Conservation (phyloP, 2,888 invertebrate species). For the Pardosa pseudoannulata region DNA sequence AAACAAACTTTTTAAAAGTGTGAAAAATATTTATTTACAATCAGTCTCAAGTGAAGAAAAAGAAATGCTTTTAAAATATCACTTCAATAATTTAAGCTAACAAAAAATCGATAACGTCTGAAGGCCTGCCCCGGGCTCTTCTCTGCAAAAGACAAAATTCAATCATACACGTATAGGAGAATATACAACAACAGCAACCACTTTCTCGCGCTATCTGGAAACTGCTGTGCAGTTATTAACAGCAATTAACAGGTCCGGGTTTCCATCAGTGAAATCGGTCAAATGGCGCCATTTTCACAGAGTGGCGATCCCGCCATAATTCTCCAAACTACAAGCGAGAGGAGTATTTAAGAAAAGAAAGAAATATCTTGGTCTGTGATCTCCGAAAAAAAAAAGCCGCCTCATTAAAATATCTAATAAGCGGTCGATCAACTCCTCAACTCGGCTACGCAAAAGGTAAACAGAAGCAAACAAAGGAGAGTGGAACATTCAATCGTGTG, state of each 20-base stretch:
- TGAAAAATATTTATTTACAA: too few species aligned
- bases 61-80: too few species aligned
- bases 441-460: slow-evolving; percentile 1
- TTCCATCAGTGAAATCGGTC: not conserved
- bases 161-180: not conserved
- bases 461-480: slow-evolving; percentile 11
- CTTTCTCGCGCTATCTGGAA: not conserved
- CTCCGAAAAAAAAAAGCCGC: slow-evolving; percentile 15
- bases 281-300: not conserved
- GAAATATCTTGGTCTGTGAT: slow-evolving; percentile 29
- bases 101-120: too few species aligned
- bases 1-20: too few species aligned
- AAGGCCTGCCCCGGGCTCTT: too few species aligned
- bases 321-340: too few species aligned
- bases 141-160: not conserved
- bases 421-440: slow-evolving; percentile 48
- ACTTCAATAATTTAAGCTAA: too few species aligned
- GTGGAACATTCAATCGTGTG: not conserved
- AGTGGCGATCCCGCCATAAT: too few species aligned
- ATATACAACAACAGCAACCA: not conserved
- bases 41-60: too few species aligned
- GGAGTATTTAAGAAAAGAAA: too few species aligned
- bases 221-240: not conserved
- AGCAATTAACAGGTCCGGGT: not conserved
- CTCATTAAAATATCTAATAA: slow-evolving; percentile 57